Conservation (phyloP, 2,113 vertebrate genomes). For the Dicerorhinus sumatrensis region DNA sequence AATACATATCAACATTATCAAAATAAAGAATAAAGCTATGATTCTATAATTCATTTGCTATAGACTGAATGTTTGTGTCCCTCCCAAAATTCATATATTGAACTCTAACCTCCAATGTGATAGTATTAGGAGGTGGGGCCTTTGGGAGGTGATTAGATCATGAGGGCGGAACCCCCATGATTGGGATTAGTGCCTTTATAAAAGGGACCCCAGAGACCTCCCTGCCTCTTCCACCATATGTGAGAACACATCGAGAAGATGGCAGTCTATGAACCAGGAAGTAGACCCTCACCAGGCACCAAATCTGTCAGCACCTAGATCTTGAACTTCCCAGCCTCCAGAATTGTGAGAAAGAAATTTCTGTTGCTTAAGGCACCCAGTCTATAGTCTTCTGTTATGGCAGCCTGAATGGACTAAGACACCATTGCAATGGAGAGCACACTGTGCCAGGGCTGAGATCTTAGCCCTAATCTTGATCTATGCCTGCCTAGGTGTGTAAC, state of each 20-base stretch:
- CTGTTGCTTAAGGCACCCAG: background rate
- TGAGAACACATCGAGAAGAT: background rate
- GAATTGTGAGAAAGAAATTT: too few species aligned
- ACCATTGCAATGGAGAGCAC: background rate
- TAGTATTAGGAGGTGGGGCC: background rate
- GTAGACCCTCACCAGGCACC: background rate
- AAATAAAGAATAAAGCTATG: background rate
- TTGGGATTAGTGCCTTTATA: too few species aligned
- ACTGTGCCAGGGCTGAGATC: background rate
- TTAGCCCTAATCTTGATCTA: background rate
- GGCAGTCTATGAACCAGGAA: accelerated
- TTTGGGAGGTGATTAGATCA: background rate
- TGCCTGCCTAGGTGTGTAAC: accelerated
- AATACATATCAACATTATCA: background rate
- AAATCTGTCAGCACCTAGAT: too few species aligned
- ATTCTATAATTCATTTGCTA: background rate
- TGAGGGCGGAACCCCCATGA: too few species aligned
- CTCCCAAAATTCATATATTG: background rate
- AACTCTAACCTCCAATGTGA: background rate
- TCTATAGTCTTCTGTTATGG: background rate
- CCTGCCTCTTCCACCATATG: accelerated
- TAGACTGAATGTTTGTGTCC: background rate
- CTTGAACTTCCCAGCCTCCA: too few species aligned
- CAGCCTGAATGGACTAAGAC: background rate
- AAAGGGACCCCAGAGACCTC: too few species aligned